These are phyloP conservation scores for Ptilorrhoa leucosticta DNA, from an alignment of 2,113 vertebrate species.

Conservation along the genomic window DNA sequence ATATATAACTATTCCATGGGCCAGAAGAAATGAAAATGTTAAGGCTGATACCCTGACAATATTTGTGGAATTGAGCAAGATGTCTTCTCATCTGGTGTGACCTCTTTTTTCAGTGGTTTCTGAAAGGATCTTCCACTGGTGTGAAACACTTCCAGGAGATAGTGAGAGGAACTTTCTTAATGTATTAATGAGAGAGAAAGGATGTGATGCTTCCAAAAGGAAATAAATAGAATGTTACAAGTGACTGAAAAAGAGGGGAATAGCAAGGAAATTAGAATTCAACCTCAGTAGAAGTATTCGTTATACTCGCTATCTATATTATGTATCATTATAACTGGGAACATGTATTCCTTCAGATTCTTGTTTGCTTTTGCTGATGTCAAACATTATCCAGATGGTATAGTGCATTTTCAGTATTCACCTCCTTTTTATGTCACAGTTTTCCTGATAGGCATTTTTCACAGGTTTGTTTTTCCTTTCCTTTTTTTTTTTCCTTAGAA, in stretches of 20 bases:
- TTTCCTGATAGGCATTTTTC: not conserved
- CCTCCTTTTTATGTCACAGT: not conserved
- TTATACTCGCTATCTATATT: not conserved
- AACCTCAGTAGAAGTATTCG: not conserved
- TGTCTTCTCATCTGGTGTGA: not conserved
- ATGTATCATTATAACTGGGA: not conserved
- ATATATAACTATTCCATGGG: not conserved
- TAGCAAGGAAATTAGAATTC: not conserved
- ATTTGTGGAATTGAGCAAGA: not conserved
- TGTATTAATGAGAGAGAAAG: not conserved
- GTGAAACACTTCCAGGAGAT: not conserved
- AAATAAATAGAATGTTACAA: not conserved
- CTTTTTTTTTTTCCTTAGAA: too few relatives aligned
- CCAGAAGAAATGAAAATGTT: not conserved
- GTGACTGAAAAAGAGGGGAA: not conserved
- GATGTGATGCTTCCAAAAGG: not conserved
- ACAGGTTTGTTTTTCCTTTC: rapidly evolving
- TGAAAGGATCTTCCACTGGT: not conserved
- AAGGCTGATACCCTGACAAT: not conserved
- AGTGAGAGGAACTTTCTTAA: not conserved
- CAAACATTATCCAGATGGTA: conserved; percentile 24
- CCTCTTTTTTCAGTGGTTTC: not conserved
- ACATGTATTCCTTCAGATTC: not conserved
- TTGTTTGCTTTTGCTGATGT: conserved; percentile 45
- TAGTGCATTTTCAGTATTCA: not conserved